Evolutionary conservation across 2,888 invertebrate species (phyloP).

Genomic region (Oscheius sp.): DNA sequence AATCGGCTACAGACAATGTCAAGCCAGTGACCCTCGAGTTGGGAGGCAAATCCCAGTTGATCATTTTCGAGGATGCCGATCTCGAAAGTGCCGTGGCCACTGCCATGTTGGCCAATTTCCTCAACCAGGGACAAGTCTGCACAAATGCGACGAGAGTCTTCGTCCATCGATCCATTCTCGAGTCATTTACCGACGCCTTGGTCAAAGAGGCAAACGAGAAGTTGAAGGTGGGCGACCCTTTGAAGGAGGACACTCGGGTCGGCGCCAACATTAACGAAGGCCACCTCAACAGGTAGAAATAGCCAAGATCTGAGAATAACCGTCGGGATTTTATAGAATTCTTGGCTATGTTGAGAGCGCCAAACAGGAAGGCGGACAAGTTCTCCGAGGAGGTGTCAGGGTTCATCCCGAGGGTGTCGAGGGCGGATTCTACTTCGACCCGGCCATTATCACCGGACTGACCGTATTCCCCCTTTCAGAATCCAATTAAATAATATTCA

Average conservation of each 20-base stretch:
- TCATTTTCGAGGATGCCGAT: conserved; percentile 77
- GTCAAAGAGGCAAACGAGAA: conserved; percentile 68
- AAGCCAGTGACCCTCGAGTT: conserved; percentile 77
- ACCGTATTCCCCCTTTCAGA: conserved; percentile 22
- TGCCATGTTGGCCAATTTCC: conserved; percentile 78
- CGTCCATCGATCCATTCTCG: conserved; percentile 75
- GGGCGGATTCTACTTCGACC: conserved; percentile 76
- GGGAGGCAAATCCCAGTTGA: conserved; percentile 78
- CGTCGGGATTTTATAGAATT: no score
- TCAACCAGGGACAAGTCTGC: conserved; percentile 78
- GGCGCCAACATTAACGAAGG: conserved; percentile 77
- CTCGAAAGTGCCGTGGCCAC: conserved; percentile 77
- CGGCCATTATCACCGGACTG: conserved; percentile 75
- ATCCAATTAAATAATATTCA: conserved; percentile 38
- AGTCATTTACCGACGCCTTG: conserved; percentile 75
- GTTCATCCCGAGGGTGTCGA: conserved; percentile 72
- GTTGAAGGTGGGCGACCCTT: conserved; percentile 62
- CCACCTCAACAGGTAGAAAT: conserved; percentile 76
- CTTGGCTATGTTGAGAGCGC: conserved; percentile 75
- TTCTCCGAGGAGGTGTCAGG: conserved; percentile 76
- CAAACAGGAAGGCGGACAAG: conserved; percentile 76
- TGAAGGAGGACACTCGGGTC: conserved; percentile 74
- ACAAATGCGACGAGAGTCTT: conserved; percentile 78
- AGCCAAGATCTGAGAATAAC: no score
- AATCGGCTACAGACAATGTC: conserved; percentile 74